phyloP scores from a whole-genome alignment of 2,797 vertebrate genomes.

The Artibeus lituratus region DNA sequence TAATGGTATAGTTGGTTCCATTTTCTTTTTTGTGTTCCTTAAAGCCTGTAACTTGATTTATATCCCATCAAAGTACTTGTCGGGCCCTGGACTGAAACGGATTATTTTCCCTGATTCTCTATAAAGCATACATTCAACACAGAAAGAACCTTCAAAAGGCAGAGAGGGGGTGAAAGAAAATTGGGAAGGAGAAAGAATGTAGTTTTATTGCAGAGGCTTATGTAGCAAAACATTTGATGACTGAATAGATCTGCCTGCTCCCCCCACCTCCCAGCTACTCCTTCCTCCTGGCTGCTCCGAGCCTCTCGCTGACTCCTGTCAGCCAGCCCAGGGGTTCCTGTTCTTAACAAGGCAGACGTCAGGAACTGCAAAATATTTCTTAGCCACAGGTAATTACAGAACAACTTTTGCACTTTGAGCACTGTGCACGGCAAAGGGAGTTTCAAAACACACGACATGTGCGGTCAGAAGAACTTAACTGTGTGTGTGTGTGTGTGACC shows the following conservation, averaged over 20 bases:
- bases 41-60: background rate
- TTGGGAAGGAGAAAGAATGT: background rate
- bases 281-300: constrained; percentile 9
- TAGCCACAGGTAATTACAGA: background rate
- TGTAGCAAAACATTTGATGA: background rate
- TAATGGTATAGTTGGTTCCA: background rate
- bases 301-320: constrained; percentile 64
- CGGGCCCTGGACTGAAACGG: background rate
- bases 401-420: background rate
- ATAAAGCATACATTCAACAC: background rate
- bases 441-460: background rate
- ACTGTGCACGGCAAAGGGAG: background rate
- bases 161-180: background rate
- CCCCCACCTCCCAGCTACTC: background rate
- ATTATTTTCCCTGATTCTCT: background rate
- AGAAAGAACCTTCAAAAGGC: background rate
- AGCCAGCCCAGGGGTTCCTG: constrained; percentile 38
- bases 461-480: background rate
- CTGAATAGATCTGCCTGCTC: background rate
- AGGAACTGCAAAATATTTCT: background rate
- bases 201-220: background rate
- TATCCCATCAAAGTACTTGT: background rate
- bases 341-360: background rate
- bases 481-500: background rate
- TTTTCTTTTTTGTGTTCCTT: background rate